Conservation (phyloP, 2,888 invertebrate genomes). For the Agonum fuliginosum region DNA sequence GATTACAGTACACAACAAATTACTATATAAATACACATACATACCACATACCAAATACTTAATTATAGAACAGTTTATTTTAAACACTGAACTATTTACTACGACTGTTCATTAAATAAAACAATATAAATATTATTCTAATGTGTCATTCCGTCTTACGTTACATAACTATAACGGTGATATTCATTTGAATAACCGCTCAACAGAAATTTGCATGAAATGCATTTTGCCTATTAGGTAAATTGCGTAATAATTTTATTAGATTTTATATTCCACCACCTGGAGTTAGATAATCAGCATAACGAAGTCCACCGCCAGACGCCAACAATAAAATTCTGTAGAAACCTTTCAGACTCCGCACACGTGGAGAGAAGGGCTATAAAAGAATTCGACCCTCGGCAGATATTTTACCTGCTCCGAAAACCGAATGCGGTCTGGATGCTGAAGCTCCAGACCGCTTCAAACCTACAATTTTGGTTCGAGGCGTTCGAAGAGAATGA, state of each 20-base stretch:
- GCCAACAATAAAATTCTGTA: neutral
- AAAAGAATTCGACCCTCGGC: neutral
- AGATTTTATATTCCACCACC: neutral
- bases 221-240: neutral
- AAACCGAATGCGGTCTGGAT: neutral
- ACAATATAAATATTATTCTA: too few relatives aligned
- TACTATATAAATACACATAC: too few relatives aligned
- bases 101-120: too few relatives aligned
- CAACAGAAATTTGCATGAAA: constrained; percentile 13
- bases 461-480: too few relatives aligned
- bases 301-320: neutral
- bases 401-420: neutral
- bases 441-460: neutral
- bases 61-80: too few relatives aligned
- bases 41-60: too few relatives aligned
- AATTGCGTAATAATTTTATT: neutral
- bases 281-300: neutral
- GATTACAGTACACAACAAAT: too few relatives aligned
- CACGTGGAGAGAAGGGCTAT: neutral
- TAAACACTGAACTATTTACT: too few relatives aligned
- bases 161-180: constrained; percentile 26
- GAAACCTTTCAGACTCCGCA: neutral
- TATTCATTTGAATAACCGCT: neutral
- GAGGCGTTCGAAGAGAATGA: neutral
- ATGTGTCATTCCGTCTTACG: neutral